phyloP scores from a whole-genome alignment of 2,797 vertebrate genomes.

The Percopsis omiscomaycus region DNA sequence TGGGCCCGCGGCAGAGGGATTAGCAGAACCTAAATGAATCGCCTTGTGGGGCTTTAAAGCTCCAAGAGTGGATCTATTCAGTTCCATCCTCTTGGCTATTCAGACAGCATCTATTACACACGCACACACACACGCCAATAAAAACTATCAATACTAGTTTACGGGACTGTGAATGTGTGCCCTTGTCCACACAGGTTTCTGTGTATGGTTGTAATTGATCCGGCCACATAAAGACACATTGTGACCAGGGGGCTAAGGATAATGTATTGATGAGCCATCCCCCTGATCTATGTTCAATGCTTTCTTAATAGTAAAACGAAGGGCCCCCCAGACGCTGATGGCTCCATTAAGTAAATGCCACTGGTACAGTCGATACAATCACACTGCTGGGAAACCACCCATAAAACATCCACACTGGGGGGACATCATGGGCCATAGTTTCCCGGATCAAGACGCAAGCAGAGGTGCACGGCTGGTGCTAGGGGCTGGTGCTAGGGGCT shows the following conservation, averaged over 20 bases:
- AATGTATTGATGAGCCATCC: slow-evolving; percentile 52
- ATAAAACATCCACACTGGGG: slow-evolving; percentile 59
- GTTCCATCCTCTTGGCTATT: slow-evolving; percentile 32
- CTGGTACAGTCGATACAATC: slow-evolving; percentile 62
- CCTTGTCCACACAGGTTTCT: slow-evolving; percentile 9
- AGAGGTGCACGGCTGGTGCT: too few species aligned
- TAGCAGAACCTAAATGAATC: slow-evolving; percentile 36
- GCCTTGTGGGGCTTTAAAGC: slow-evolving; percentile 29
- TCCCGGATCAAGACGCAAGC: background rate
- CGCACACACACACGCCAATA: too few species aligned
- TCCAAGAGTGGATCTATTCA: slow-evolving; percentile 29
- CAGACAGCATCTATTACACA: slow-evolving; percentile 13
- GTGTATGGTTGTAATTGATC: slow-evolving; percentile 43
- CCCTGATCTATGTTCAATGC: slow-evolving; percentile 56
- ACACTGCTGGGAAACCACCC: slow-evolving; percentile 60
- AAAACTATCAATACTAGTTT: background rate
- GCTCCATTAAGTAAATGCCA: slow-evolving; percentile 75
- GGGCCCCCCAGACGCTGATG: slow-evolving; percentile 48
- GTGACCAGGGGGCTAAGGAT: slow-evolving; percentile 50
- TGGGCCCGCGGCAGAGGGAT: slow-evolving; percentile 24
- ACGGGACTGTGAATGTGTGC: slow-evolving; percentile 17
- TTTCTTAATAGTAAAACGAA: slow-evolving; percentile 64
- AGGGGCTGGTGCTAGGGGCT: too few species aligned
- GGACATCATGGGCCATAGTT: slow-evolving; percentile 43
- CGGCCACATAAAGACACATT: slow-evolving; percentile 36